These are phyloP conservation scores for Apantesis nais DNA, from an alignment of 2,888 invertebrate species.

Conservation along the genomic window DNA sequence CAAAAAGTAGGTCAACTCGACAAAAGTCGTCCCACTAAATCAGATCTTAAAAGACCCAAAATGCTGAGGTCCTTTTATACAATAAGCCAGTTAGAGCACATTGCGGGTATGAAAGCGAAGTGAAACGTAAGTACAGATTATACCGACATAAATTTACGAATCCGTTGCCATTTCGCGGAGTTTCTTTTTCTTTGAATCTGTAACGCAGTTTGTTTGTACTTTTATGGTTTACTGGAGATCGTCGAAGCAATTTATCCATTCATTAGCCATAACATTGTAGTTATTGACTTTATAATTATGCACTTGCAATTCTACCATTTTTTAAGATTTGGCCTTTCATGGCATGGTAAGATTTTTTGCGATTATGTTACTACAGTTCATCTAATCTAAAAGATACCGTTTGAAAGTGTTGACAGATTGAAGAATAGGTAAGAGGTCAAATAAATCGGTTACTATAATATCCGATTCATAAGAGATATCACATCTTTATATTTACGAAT, in stretches of 20 bases:
- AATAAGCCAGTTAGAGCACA: slow-evolving; percentile 54
- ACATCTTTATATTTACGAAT: too few relatives aligned
- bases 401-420: too few relatives aligned
- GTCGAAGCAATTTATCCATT: slow-evolving; percentile 24
- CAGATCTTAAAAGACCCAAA: slow-evolving; percentile 56
- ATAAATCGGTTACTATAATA: too few relatives aligned
- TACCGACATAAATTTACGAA: slow-evolving; percentile 60
- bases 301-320: background rate
- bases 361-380: too few relatives aligned
- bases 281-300: background rate
- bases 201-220: slow-evolving; percentile 29
- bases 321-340: background rate
- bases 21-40: slow-evolving; percentile 57
- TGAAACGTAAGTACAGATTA: slow-evolving; percentile 62
- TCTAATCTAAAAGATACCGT: too few relatives aligned
- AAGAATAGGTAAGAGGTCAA: too few relatives aligned
- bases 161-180: slow-evolving; percentile 48
- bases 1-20: slow-evolving; percentile 59
- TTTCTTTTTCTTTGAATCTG: slow-evolving; percentile 41
- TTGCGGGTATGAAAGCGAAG: slow-evolving; percentile 53
- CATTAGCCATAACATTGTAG: background rate
- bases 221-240: slow-evolving; percentile 22
- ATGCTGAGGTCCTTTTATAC: slow-evolving; percentile 55
- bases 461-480: too few relatives aligned
- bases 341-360: background rate